phyloP scores from a whole-genome alignment of 2,797 vertebrate species.

The Podarcis siculus region DNA sequence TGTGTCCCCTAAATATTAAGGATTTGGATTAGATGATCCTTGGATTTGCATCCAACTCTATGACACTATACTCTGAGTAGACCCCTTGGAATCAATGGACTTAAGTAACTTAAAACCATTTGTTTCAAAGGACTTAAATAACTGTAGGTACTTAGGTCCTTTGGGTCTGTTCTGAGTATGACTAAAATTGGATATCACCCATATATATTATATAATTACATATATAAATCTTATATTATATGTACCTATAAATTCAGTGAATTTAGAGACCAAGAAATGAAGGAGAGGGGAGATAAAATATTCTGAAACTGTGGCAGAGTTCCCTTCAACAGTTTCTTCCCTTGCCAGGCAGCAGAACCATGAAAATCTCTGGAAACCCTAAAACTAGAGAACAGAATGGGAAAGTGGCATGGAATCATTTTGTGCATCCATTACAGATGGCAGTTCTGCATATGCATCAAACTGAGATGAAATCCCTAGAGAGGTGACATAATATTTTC shows the following conservation, averaged over 20 bases:
- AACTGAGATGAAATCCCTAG: background rate
- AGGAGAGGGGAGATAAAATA: slow-evolving; percentile 45
- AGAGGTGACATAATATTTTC: slow-evolving; percentile 11
- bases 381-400: background rate
- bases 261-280: slow-evolving; percentile 50
- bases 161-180: too few species aligned
- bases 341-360: slow-evolving; percentile 22
- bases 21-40: too few species aligned
- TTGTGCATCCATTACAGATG: background rate
- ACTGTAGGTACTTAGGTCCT: too few species aligned
- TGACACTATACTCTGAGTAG: background rate
- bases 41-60: too few species aligned
- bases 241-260: slow-evolving; percentile 27
- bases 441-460: background rate
- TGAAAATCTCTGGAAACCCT: background rate
- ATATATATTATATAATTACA: too few species aligned
- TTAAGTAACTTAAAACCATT: too few species aligned
- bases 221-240: slow-evolving; percentile 10
- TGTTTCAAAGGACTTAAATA: too few species aligned
- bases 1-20: too few species aligned
- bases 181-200: too few species aligned
- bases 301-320: slow-evolving; percentile 44
- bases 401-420: rapidly evolving
- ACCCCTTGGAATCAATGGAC: too few species aligned
- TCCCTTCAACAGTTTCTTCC: slow-evolving; percentile 36